Evolutionary conservation across 2,797 vertebrate species (phyloP), one percentile per base, ranked within the genome.

Genomic region (Siniperca obscura): DNA sequence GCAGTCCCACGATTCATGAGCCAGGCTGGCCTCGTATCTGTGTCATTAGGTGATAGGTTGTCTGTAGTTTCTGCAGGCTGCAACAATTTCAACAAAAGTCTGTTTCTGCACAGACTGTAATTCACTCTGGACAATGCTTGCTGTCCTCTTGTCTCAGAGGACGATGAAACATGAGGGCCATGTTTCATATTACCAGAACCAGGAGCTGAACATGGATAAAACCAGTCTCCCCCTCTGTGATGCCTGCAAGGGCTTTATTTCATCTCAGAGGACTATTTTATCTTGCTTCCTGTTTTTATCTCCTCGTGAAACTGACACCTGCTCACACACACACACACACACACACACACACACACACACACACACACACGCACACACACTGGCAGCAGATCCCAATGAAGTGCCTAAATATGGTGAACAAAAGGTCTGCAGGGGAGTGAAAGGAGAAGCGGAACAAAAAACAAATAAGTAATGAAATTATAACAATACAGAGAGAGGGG

Each of bases 401-500:
- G 95, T 94, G 93, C 83, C 94, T 94, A 95, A 95, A 95, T 95
- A 91, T 91, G 89, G 88, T 52, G 91, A 95, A 96, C 93, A 92
- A 96, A 95, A 96, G 95, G 94, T 91, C 94, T 94, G 95, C 94
- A 95, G 93, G 95, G 96, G 96, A 98, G 96, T 97, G 96, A 98
- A 96, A 96, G 94, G 96, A 96, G 96, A 96, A 95, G 94, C 89
- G 91, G 94, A 90, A 97, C 96, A 97, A 97, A 98, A 97, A 97
- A 93, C 93, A 97, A 96, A 96, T 94, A 95, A 96, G 97, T 97
- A 98, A 97, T 98, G 97, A 97, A 97, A 98, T 97, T 97, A 97
- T 98, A 97, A 98, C 97, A 98, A 98, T 98, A 97, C 96, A 92
- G 92, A 88, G 91, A 90, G 90, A 88, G 85, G 84, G 85, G 73